Conservation (phyloP, 2,113 vertebrate genomes). For the Lethenteron reissneri region DNA sequence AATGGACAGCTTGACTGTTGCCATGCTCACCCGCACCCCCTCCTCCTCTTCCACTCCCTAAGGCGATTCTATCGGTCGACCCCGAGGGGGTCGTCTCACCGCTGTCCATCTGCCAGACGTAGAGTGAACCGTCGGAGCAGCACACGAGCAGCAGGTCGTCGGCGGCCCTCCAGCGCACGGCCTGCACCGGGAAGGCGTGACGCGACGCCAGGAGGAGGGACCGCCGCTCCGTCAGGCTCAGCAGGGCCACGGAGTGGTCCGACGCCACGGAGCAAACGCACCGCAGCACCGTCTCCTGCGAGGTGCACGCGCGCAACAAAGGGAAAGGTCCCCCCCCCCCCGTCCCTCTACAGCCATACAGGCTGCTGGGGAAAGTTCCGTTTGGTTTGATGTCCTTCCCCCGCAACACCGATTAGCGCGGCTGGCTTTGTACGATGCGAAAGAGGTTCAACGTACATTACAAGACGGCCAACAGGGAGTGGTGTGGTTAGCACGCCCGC, state of each 20-base stretch:
- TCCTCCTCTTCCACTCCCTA: too few relatives aligned
- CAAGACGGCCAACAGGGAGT: too few relatives aligned
- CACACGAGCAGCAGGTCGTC: neutral
- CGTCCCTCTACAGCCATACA: too few relatives aligned
- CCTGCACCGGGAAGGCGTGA: conserved; percentile 2
- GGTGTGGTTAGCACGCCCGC: too few relatives aligned
- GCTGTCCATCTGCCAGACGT: neutral
- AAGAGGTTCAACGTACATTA: too few relatives aligned
- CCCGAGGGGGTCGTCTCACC: neutral
- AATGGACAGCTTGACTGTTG: too few relatives aligned
- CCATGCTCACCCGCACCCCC: too few relatives aligned
- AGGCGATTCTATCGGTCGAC: neutral
- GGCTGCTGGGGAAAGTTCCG: too few relatives aligned
- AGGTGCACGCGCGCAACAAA: neutral
- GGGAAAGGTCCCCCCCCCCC: too few relatives aligned
- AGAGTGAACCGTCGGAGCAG: conserved; percentile 4
- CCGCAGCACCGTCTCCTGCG: neutral
- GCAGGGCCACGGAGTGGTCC: conserved; percentile 4
- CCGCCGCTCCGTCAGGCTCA: conserved; percentile 1
- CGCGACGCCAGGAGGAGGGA: neutral
- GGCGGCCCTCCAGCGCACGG: conserved; percentile 1
- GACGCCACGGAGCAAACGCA: neutral
- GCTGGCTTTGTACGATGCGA: too few relatives aligned
- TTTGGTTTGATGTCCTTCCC: too few relatives aligned
- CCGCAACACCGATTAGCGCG: too few relatives aligned